These are phyloP conservation scores for Magallana gigas DNA, from an alignment of 1,140 invertebrate species.

Conservation along the genomic window DNA sequence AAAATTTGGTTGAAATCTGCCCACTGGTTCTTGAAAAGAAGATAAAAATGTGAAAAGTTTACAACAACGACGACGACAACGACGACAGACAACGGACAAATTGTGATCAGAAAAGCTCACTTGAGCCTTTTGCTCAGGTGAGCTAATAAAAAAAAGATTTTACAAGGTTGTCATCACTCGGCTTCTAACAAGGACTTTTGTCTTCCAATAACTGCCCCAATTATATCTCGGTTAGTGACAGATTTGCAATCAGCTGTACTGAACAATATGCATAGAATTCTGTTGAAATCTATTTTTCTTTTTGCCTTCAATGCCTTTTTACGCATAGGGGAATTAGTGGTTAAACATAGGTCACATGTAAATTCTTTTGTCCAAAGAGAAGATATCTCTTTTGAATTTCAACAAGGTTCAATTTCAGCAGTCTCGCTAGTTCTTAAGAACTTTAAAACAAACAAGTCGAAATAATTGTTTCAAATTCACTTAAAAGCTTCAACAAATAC, in stretches of 20 bases:
- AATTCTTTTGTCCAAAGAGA: not conserved
- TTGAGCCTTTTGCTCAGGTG: too few relatives aligned
- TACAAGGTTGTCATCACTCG: not conserved
- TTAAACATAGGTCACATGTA: not conserved
- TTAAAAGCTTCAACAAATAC: too few relatives aligned
- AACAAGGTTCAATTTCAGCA: not conserved
- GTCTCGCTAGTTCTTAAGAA: too few relatives aligned
- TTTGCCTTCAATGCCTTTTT: conserved; percentile 10
- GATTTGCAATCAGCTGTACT: not conserved
- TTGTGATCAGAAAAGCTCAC: too few relatives aligned
- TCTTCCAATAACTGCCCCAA: not conserved
- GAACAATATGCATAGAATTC: not conserved
- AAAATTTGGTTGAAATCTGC: too few relatives aligned
- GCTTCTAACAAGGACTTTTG: not conserved
- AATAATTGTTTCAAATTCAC: too few relatives aligned
- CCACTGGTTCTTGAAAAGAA: too few relatives aligned
- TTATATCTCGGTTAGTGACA: not conserved
- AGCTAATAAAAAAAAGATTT: too few relatives aligned
- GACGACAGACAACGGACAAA: too few relatives aligned
- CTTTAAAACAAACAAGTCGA: too few relatives aligned
- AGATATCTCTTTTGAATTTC: not conserved
- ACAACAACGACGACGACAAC: too few relatives aligned
- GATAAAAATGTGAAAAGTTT: too few relatives aligned
- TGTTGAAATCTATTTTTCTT: not conserved
- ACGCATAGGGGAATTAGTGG: not conserved